Base-by-base conservation (phyloP, 2,888 invertebrate genomes). In the Pyralis farinalis region DNA sequence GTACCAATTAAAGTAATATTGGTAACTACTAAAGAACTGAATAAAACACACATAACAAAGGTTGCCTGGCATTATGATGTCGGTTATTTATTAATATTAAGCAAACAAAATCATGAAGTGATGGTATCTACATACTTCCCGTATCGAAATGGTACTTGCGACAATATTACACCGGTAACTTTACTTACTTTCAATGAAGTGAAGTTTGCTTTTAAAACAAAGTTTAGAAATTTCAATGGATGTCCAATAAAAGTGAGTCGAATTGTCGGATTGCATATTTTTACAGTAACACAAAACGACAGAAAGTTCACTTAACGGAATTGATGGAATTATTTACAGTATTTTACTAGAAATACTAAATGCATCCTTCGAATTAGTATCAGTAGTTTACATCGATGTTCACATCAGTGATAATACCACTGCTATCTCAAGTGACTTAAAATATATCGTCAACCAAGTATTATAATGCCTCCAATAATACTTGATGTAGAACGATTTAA, bases 51-150 rank as follows among this genome's bases (percentile, higher is more conserved):
- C 11, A 7, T 37, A n/a, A 21, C 22, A 6, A 8, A 37, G 22
- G 20, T 20, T 21, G 37, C 37, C 7, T 30, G 22, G 30, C 3
- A 20, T 10, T n/a, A 37, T 21, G 37, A 37, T 30, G 10, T 30
- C 8, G 30, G 37, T 4, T 29, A 37, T 12, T 11, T 10, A 31
- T n/a, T 37, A 20, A 30, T 37, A 21, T 0, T 37, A 8, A 8
- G n/a, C 7, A 12, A 6, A 4, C 21, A 10, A 22, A 21, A n/a
- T 0, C 7, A 10, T 8, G 12, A 37, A 30, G 12, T 37, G 5
- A 10, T 21, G 7, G 22, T 37, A 9, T 30, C 20, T 22, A 30
- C 37, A 11, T 37, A 37, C 27, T 27, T 27, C 12, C 35, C 35
- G 12, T 35, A 25, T 35, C 21, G 11, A 37, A 30, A 9, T 31